Base-by-base conservation (phyloP, 2,888 invertebrate genomes). In the Adelognathus sp. region DNA sequence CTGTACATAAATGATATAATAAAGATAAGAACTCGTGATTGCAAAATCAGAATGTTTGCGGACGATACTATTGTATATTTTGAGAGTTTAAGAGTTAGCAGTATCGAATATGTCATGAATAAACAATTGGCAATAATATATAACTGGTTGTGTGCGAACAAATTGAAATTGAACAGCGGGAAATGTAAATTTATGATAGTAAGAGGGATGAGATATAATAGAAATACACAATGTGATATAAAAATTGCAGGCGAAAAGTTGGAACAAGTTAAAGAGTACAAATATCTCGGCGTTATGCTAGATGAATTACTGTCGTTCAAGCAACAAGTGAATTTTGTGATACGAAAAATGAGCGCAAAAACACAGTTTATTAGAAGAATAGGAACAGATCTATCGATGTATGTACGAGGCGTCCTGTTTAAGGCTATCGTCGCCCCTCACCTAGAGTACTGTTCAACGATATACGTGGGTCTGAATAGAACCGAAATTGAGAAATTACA, bases 1-100 rank as follows among this genome's bases (percentile, higher is more conserved):
- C 11, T 79, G 31, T 81, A 79, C 33, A 81, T 81, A 1, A 81
- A 79, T 63, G 77, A 75, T 21, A 39, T 77, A 27, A 64, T 67
- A 7, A 44, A 16, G 9, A 39, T n/a, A 2, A n/a, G 11, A 39
- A 39, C n/a, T n/a, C 39, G 2, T 2, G 39, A n/a, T 6, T 44
- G 63, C 67, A 41, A 29, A 58, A 71, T 60, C n/a, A 67, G 63
- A 50, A 29, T 77, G 18, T 81, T 81, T 61, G 77, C 79, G 6
- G 77, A 81, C 33, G 76, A 76, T 31, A 72, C 52, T 29, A 66
- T 77, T 14, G 1, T 77, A 29, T 72, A 72, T 52, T 18, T 21
- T 9, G 27, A 44, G 33, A n/a, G 9, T 9, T 39, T 9, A n/a
- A 39, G 39, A n/a, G 2, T 39, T n/a, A 46, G 44, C 18, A 41